Conservation (phyloP, 2,113 vertebrate genomes). For the Lipophrys pholis region DNA sequence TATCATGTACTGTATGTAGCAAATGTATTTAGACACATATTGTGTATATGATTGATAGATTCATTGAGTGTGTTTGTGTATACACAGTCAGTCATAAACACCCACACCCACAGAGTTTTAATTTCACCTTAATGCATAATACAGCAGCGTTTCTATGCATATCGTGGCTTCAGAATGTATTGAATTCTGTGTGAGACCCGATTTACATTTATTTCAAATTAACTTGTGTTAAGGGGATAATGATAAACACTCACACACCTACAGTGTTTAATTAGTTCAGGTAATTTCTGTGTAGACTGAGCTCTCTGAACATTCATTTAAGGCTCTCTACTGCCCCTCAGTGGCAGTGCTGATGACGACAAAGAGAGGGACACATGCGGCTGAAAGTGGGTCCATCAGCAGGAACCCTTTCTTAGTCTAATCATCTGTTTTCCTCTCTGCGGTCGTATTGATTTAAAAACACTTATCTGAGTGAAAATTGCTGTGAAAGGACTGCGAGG, state of each 20-base stretch:
- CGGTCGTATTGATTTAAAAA: slow-evolving; percentile 62
- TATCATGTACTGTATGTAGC: too few relatives aligned
- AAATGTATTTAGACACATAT: too few relatives aligned
- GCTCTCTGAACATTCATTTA: slow-evolving; percentile 12
- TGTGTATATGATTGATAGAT: too few relatives aligned
- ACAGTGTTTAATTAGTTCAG: slow-evolving; percentile 43
- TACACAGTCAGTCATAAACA: too few relatives aligned
- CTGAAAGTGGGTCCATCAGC: slow-evolving; percentile 24
- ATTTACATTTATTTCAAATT: not conserved
- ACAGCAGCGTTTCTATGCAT: too few relatives aligned
- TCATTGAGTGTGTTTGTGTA: too few relatives aligned
- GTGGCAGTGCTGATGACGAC: slow-evolving; percentile 44
- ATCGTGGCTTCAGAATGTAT: not conserved
- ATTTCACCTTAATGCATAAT: too few relatives aligned
- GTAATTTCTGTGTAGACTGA: slow-evolving; percentile 7
- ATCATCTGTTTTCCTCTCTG: slow-evolving; percentile 31
- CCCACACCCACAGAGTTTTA: too few relatives aligned
- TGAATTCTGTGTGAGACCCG: slow-evolving; percentile 5
- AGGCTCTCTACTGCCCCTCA: slow-evolving; percentile 73
- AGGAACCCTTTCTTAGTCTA: slow-evolving; percentile 13
- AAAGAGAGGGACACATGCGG: not conserved
- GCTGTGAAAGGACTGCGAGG: slow-evolving; percentile 15
- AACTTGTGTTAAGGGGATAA: slow-evolving; percentile 23
- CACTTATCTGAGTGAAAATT: slow-evolving; percentile 43
- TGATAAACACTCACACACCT: slow-evolving; percentile 27